These are phyloP conservation scores for Cherax destructor DNA, from an alignment of 1,140 invertebrate genomes.

Conservation along the genomic window DNA sequence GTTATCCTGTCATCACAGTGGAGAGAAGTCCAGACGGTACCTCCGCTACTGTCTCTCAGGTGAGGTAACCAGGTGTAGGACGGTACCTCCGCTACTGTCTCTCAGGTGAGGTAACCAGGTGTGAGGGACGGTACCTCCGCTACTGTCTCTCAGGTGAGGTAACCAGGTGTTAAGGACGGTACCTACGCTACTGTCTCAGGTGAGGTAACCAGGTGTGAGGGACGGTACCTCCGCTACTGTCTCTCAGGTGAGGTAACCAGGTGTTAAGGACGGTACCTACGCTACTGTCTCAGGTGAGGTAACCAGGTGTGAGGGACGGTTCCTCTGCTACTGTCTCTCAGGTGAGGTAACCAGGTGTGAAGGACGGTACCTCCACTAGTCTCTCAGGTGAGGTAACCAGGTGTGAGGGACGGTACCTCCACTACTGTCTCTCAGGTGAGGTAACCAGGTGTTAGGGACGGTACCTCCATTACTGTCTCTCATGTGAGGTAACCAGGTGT, in stretches of 20 bases:
- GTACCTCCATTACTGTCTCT: conserved; percentile 26
- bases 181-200: conserved; percentile 25
- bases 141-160: conserved; percentile 50
- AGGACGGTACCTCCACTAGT: conserved; percentile 39
- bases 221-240: conserved; percentile 46
- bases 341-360: background rate
- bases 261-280: conserved; percentile 31
- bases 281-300: conserved; percentile 54
- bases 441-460: background rate
- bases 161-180: background rate
- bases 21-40: conserved; percentile 47
- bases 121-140: conserved; percentile 26
- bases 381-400: conserved; percentile 56
- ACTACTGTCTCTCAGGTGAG: conserved; percentile 54
- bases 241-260: conserved; percentile 56
- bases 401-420: conserved; percentile 34
- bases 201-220: background rate
- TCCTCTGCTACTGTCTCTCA: conserved; percentile 24
- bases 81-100: conserved; percentile 31
- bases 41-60: conserved; percentile 49
- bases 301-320: background rate
- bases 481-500: background rate
- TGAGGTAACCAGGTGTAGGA: background rate
- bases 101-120: background rate
- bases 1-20: conserved; percentile 73